A percentile compares a stretch with the other conserved stretches of the same genome.
Conservation (phyloP, 2,888 invertebrate species). For the Microdon myrmicae region DNA sequence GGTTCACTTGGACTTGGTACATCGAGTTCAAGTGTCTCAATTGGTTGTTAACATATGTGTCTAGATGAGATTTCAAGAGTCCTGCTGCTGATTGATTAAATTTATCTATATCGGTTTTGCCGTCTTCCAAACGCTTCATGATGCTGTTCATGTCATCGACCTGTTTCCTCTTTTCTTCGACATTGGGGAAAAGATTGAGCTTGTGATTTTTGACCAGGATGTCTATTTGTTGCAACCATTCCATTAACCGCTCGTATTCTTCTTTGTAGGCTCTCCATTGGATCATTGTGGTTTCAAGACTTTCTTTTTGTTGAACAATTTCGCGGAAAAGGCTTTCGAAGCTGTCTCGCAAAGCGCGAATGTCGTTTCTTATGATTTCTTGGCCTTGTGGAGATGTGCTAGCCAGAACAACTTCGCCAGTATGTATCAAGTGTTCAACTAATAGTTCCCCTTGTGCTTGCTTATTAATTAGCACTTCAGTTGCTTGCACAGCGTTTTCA, state of each 20-base stretch:
- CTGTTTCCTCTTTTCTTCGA: slow-evolving; percentile 86
- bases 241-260: slow-evolving; percentile 89
- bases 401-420: slow-evolving; percentile 86
- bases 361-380: slow-evolving; percentile 83
- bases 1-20: slow-evolving; percentile 87
- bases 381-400: slow-evolving; percentile 85
- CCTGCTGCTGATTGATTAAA: slow-evolving; percentile 83
- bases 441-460: slow-evolving; percentile 90
- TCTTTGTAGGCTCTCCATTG: slow-evolving; percentile 93
- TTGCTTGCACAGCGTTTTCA: slow-evolving; percentile 87
- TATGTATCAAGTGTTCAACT: slow-evolving; percentile 86
- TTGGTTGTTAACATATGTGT: slow-evolving; percentile 88
- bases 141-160: slow-evolving; percentile 84
- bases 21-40: slow-evolving; percentile 85
- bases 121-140: slow-evolving; percentile 77
- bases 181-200: slow-evolving; percentile 80
- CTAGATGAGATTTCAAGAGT: slow-evolving; percentile 83
- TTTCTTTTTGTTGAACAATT: slow-evolving; percentile 84
- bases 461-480: slow-evolving; percentile 86
- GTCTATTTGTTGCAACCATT: slow-evolving; percentile 93
- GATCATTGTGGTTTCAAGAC: slow-evolving; percentile 81
- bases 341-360: slow-evolving; percentile 84
- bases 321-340: slow-evolving; percentile 88
- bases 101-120: slow-evolving; percentile 83
- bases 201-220: slow-evolving; percentile 91